phyloP scores from a whole-genome alignment of 2,113 vertebrate genomes.

The Grantiella picta region DNA sequence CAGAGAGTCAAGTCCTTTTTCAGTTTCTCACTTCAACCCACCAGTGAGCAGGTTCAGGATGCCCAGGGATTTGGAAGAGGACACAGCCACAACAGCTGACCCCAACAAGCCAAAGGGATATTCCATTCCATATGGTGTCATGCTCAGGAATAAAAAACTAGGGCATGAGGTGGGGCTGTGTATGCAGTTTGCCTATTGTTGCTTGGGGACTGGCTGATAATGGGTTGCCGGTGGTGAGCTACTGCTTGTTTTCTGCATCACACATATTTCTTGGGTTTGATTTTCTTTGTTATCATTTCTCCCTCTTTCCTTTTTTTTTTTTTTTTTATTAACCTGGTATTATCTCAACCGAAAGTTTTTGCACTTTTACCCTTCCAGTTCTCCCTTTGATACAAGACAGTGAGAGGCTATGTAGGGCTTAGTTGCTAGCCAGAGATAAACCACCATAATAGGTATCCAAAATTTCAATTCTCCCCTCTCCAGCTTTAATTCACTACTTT shows the following conservation, averaged over 20 bases:
- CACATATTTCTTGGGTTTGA: neutral
- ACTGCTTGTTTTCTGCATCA: neutral
- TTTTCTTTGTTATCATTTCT: neutral
- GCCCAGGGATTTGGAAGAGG: rapidly evolving
- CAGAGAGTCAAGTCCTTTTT: neutral
- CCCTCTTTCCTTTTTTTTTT: neutral
- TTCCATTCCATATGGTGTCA: neutral
- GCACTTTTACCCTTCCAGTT: neutral
- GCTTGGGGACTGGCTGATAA: neutral
- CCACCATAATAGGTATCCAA: neutral
- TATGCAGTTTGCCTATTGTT: neutral
- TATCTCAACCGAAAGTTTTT: neutral
- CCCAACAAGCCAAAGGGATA: neutral
- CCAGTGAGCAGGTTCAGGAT: rapidly evolving
- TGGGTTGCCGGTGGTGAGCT: neutral
- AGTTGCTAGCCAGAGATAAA: neutral
- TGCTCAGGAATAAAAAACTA: neutral
- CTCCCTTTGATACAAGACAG: neutral
- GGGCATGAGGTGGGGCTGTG: neutral
- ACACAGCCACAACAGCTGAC: neutral
- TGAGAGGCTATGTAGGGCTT: neutral
- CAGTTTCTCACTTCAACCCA: neutral
- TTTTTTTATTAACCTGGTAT: neutral
- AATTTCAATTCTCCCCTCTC: neutral
- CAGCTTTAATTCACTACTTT: neutral